Percentiles rank a stretch among this genome's conserved stretches.
Evolutionary conservation across 2,888 invertebrate genomes (phyloP).

Genomic region (Oligia fasciuncula): DNA sequence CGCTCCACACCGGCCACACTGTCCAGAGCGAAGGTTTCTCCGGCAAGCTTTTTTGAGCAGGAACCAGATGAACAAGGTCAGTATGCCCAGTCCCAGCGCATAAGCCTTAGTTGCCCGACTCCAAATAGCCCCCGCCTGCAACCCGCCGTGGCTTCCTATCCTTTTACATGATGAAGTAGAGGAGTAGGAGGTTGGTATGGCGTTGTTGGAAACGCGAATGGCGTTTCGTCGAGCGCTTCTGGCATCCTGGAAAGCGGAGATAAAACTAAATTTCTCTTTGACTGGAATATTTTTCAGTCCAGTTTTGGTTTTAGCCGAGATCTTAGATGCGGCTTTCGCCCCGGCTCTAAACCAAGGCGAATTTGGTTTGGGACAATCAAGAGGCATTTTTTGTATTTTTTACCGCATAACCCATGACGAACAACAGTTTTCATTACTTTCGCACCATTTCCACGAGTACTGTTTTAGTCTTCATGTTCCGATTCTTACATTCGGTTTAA

Average conservation of each 20-base stretch:
- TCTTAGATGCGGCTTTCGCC: background rate
- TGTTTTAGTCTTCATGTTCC: background rate
- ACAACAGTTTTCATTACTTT: background rate
- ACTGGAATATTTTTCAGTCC: background rate
- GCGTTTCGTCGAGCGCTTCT: background rate
- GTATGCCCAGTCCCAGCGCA: slow-evolving; percentile 12
- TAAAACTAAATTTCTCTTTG: background rate
- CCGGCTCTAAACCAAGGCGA: background rate
- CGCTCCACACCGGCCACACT: background rate
- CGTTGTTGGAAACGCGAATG: too few species aligned
- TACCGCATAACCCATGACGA: slow-evolving; percentile 6
- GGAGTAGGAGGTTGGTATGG: too few species aligned
- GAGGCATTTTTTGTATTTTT: slow-evolving; percentile 24
- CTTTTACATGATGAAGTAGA: slow-evolving; percentile 2
- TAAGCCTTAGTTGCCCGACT: background rate
- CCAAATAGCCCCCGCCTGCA: background rate
- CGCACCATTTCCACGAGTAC: background rate
- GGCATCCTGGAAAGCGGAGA: background rate
- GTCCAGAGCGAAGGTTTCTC: background rate
- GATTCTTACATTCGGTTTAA: background rate
- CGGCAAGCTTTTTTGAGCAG: slow-evolving; percentile 1
- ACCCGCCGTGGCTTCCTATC: too few species aligned
- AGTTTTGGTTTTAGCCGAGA: background rate
- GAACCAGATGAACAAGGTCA: slow-evolving; percentile 32
- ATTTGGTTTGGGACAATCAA: background rate